Conservation (phyloP, 2,797 vertebrate species). For the Acipenser ruthenus region DNA sequence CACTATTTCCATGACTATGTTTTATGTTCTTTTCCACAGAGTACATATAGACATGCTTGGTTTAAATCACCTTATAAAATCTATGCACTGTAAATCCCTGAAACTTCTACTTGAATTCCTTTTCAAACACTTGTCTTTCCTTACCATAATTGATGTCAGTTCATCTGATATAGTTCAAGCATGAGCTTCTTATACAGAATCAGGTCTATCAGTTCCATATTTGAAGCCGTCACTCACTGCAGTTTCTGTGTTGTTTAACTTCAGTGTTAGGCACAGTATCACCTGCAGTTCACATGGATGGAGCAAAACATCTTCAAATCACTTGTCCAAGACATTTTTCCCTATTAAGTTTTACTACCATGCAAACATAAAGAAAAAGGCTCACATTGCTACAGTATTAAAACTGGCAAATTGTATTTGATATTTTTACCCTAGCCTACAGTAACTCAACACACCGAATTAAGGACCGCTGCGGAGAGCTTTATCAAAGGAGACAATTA, state of each 20-base stretch:
- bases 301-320: constrained; percentile 98
- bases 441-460: constrained; percentile 35
- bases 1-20: constrained; percentile 81
- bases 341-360: constrained; percentile 83
- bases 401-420: constrained; percentile 65
- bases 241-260: constrained; percentile 94
- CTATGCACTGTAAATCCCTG: constrained; percentile 85
- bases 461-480: constrained; percentile 3
- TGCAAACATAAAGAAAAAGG: constrained; percentile 77
- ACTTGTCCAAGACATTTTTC: constrained; percentile 97
- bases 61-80: constrained; percentile 98
- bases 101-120: constrained; percentile 93
- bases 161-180: constrained; percentile 95
- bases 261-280: constrained; percentile 85
- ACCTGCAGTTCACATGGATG: constrained; percentile 95
- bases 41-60: constrained; percentile 94
- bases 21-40: constrained; percentile 85
- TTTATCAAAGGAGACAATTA: too few relatives aligned
- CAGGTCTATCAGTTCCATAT: constrained; percentile 88
- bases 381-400: constrained; percentile 59
- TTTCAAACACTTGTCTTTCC: constrained; percentile 98
- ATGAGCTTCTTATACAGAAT: constrained; percentile 79
- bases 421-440: constrained; percentile 42
- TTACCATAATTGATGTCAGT: constrained; percentile 98
- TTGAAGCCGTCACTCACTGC: constrained; percentile 90